Base-by-base conservation (phyloP, 2,888 invertebrate genomes). In the Esperia sulphurella region DNA sequence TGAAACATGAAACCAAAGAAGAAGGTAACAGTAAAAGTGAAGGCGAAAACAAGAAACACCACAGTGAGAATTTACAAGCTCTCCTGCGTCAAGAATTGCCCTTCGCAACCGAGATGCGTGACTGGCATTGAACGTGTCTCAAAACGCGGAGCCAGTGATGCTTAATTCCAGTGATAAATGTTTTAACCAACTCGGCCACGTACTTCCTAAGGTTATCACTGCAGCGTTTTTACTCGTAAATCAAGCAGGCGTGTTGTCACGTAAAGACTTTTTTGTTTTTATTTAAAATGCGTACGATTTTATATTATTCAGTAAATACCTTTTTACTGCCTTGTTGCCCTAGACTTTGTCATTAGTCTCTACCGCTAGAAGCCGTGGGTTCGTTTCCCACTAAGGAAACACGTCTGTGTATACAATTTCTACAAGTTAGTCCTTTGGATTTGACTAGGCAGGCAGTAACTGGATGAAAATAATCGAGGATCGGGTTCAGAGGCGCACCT, bases 151-250 rank as follows among this genome's bases (percentile, higher is more conserved):
- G 29, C 1, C 13, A 21, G 21, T 21, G 40, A 44, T 30, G 40
- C 35, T 38, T 38, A 29, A 39, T 39, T 44, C 8, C 46, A 14
- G 14, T 12, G 44, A 14, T 39, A 40, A 41, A 41, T 41, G 14
- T 49, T 55, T 61, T 54, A 51, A 49, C 50, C 43, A 46, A 57
- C 55, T 55, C 52, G 49, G 57, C 55, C 67, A 65, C 66, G 71
- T 67, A 59, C 61, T 58, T 63, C 57, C 58, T 53, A 50, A 61
- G 67, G 70, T 65, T 72, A 70, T 72, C 72, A 53, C 51, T 49
- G 59, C 52, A 52, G 53, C 59, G 51, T 51, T 61, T 60, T 59
- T 51, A 57, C 51, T 58, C 59, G 60, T 71, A 65, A 68, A 71
- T 69, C 65, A 48, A 50, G 50, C 45, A 53, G 46, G 49, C 57